A percentile compares a stretch with the other conserved stretches of the same genome.
Evolutionary conservation across 1,140 invertebrate species (phyloP).

Genomic region (Nebria ingens): DNA sequence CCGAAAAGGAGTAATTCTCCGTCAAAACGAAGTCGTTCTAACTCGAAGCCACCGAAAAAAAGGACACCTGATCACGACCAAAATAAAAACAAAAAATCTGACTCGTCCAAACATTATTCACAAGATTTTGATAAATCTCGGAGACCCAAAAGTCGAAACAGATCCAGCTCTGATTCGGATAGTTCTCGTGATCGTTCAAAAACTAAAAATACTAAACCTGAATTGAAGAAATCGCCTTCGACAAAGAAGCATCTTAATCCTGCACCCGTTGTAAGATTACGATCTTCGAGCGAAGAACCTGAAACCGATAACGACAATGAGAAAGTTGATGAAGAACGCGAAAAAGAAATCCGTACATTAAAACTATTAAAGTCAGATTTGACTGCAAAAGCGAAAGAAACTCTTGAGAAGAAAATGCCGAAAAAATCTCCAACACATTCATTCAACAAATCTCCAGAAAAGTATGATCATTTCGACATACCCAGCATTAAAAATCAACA

Average conservation of each 20-base stretch:
- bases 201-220: constrained; percentile 23
- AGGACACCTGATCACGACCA: too few relatives aligned
- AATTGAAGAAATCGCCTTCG: constrained; percentile 17
- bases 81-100: constrained; percentile 4
- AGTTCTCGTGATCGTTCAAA: background rate
- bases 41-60: too few relatives aligned
- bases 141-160: background rate
- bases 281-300: constrained; percentile 47
- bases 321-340: constrained; percentile 34
- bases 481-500: background rate
- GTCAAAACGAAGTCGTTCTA: too few relatives aligned
- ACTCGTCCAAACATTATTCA: background rate
- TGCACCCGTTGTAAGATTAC: constrained; percentile 49
- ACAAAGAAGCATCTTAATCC: constrained; percentile 36
- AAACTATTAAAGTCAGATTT: constrained; percentile 48
- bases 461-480: background rate
- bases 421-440: constrained; percentile 23
- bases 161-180: background rate
- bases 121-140: too few relatives aligned
- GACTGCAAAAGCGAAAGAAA: constrained; percentile 50
- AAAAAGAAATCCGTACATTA: constrained; percentile 49
- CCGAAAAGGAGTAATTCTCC: background rate
- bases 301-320: constrained; percentile 40
- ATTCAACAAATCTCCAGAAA: constrained; percentile 12
- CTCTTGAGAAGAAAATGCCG: constrained; percentile 38